phyloP scores from a whole-genome alignment of 2,797 vertebrate genomes.

The Mycteria americana region DNA sequence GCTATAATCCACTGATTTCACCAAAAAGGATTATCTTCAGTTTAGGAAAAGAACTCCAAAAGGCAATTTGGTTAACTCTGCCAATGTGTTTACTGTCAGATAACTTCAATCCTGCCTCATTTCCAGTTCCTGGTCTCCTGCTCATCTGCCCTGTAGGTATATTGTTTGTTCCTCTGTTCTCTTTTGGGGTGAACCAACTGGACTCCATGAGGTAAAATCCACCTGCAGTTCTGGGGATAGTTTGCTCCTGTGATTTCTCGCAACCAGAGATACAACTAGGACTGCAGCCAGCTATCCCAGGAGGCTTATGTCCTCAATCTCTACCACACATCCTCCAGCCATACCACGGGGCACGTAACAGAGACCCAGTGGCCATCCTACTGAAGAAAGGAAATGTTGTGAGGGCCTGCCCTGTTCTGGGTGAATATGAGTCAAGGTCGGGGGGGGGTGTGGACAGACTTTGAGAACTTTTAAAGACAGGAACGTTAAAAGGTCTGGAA shows the following conservation, averaged over 20 bases:
- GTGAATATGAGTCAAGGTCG: background rate
- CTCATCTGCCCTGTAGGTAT: background rate
- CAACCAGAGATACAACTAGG: background rate
- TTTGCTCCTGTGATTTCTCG: background rate
- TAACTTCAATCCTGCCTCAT: background rate
- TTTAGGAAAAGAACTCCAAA: background rate
- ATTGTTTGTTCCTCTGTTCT: background rate
- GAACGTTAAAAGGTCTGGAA: background rate
- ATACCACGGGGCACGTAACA: rapidly evolving
- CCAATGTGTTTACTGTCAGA: background rate
- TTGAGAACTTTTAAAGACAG: background rate
- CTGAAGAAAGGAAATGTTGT: background rate
- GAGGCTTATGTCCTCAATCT: background rate
- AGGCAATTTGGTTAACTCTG: background rate
- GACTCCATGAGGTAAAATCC: background rate
- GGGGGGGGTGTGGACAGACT: rapidly evolving
- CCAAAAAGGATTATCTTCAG: background rate
- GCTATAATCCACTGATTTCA: background rate
- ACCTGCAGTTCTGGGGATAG: background rate
- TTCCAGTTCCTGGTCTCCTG: background rate
- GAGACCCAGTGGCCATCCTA: background rate
- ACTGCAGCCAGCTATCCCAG: background rate
- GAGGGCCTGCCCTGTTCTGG: background rate
- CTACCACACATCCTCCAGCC: background rate
- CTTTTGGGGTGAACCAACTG: background rate